A percentile compares a stretch with the other conserved stretches of the same genome.
These are phyloP conservation scores for Chesias legatella DNA, from an alignment of 2,888 invertebrate species.

Conservation along the genomic window DNA sequence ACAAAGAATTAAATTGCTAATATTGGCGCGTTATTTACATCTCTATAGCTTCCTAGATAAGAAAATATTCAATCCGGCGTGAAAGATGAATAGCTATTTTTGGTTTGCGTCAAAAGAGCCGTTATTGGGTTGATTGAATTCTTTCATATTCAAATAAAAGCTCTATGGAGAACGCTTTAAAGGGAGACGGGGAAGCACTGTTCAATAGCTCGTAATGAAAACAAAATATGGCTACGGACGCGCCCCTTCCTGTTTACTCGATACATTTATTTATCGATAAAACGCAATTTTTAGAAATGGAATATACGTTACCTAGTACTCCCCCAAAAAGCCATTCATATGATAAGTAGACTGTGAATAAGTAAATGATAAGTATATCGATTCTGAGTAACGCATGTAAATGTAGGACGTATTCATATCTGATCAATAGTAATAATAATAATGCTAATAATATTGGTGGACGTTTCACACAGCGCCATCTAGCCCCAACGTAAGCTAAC, in stretches of 20 bases:
- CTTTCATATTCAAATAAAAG: slow-evolving; percentile 54
- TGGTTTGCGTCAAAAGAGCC: slow-evolving; percentile 16
- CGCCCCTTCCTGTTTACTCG: slow-evolving; percentile 57
- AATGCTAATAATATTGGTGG: too few relatives aligned
- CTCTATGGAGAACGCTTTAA: slow-evolving; percentile 41
- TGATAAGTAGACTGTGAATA: slow-evolving; percentile 11
- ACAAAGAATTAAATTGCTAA: too few relatives aligned
- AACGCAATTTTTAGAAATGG: slow-evolving; percentile 49
- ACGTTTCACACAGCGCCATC: too few relatives aligned
- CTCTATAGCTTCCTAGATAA: too few relatives aligned
- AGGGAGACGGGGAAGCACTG: slow-evolving; percentile 41
- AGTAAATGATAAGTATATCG: slow-evolving; percentile 18
- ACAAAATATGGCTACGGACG: slow-evolving; percentile 59
- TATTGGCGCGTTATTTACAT: too few relatives aligned
- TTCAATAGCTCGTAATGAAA: slow-evolving; percentile 67
- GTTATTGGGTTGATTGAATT: slow-evolving; percentile 34
- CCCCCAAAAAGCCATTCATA: slow-evolving; percentile 8
- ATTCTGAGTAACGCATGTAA: slow-evolving; percentile 12
- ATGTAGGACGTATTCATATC: slow-evolving; percentile 14
- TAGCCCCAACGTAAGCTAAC: too few relatives aligned
- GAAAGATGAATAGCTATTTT: slow-evolving; percentile 9
- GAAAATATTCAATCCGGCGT: too few relatives aligned
- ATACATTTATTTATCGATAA: slow-evolving; percentile 55
- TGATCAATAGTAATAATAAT: too few relatives aligned
- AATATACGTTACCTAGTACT: slow-evolving; percentile 13